A percentile compares a stretch with the other conserved stretches of the same genome.
phyloP scores from a whole-genome alignment of 1,140 invertebrate species.

The Solenopsis invicta region DNA sequence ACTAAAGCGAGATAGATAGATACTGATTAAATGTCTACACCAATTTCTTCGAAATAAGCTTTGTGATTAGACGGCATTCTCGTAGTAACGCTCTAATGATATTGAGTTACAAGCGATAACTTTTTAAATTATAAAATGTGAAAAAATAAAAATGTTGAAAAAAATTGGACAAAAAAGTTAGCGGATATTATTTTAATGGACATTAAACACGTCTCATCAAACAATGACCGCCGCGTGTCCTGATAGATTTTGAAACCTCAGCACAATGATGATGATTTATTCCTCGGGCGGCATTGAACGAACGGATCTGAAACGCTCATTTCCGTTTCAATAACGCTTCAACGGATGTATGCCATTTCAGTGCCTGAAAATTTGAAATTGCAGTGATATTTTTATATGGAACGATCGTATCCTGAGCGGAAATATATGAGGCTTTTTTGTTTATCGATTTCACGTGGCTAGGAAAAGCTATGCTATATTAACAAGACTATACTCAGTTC shows the following conservation, averaged over 20 bases:
- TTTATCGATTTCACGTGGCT: slow-evolving; percentile 30
- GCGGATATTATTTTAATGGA: background rate
- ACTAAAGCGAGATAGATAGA: too few relatives aligned
- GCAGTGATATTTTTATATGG: slow-evolving; percentile 48
- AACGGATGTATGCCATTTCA: slow-evolving; percentile 38
- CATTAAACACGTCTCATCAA: background rate
- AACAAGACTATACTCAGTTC: background rate
- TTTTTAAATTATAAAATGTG: too few relatives aligned
- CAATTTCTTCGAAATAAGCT: too few relatives aligned
- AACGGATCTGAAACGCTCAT: slow-evolving; percentile 36
- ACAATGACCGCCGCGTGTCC: background rate
- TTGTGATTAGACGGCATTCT: too few relatives aligned
- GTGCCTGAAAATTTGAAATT: slow-evolving; percentile 46
- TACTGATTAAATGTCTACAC: too few relatives aligned
- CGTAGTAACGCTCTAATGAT: too few relatives aligned
- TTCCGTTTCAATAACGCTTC: slow-evolving; percentile 52
- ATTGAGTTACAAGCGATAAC: too few relatives aligned
- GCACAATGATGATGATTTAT: slow-evolving; percentile 15
- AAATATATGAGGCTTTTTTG: slow-evolving; percentile 36
- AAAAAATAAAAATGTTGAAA: too few relatives aligned
- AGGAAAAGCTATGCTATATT: slow-evolving; percentile 12
- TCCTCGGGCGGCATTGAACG: background rate
- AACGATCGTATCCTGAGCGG: background rate
- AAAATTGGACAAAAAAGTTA: too few relatives aligned
- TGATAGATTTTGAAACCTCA: background rate